phyloP scores from a whole-genome alignment of 2,888 invertebrate genomes.

The Bellardia pandia region DNA sequence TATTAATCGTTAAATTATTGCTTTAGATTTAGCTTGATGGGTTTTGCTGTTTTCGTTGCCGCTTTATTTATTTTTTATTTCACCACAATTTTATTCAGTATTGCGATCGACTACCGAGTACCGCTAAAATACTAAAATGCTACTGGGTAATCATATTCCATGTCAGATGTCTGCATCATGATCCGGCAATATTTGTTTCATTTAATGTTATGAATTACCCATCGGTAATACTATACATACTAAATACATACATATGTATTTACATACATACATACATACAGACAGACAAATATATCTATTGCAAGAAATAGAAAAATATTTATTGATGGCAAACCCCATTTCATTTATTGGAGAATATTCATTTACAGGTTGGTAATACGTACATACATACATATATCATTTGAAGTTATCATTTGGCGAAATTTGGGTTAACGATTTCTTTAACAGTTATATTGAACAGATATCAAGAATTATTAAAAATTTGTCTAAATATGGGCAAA shows the following conservation, averaged over 20 bases:
- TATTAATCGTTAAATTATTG: slow-evolving; percentile 71
- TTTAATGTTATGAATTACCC: slow-evolving; percentile 63
- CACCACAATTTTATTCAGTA: slow-evolving; percentile 54
- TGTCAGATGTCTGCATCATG: slow-evolving; percentile 58
- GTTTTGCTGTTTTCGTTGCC: slow-evolving; percentile 31
- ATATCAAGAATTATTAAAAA: background rate
- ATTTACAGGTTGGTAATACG: background rate
- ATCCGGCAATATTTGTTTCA: slow-evolving; percentile 64
- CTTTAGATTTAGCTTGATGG: slow-evolving; percentile 65
- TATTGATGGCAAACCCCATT: slow-evolving; percentile 46
- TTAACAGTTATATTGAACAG: background rate
- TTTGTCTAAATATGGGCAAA: too few species aligned
- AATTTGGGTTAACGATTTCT: slow-evolving; percentile 48
- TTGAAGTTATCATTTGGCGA: background rate
- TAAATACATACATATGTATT: slow-evolving; percentile 4
- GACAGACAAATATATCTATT: background rate
- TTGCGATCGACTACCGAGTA: slow-evolving; percentile 17
- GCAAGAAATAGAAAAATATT: slow-evolving; percentile 23
- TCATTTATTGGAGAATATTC: slow-evolving; percentile 48
- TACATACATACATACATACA: too few species aligned
- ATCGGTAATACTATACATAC: background rate
- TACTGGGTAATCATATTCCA: slow-evolving; percentile 69
- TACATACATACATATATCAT: background rate
- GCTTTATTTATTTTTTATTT: background rate
- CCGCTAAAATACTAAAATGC: slow-evolving; percentile 59